Evolutionary conservation across 2,888 invertebrate species (phyloP).

Genomic region (Brachyptera putata): DNA sequence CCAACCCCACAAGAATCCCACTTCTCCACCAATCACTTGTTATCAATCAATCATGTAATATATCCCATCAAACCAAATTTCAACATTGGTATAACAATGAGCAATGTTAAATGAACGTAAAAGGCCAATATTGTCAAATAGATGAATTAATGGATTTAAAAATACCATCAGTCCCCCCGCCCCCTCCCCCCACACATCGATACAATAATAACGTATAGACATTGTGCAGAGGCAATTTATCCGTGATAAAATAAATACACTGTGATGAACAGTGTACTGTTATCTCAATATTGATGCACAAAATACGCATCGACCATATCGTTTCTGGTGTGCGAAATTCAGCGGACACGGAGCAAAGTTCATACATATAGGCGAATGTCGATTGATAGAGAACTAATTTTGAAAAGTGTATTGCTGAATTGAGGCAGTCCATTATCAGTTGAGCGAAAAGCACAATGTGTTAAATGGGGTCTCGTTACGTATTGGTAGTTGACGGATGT

Average conservation of each 20-base stretch:
- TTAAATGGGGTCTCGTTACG: too few species aligned
- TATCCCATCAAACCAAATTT: conserved; percentile 22
- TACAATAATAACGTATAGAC: neutral
- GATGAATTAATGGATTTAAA: conserved; percentile 17
- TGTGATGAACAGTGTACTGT: neutral
- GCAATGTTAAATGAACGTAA: conserved; percentile 18
- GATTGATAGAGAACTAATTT: too few species aligned
- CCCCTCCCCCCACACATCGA: neutral
- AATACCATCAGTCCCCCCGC: too few species aligned
- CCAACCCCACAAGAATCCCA: neutral
- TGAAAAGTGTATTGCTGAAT: neutral
- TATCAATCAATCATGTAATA: conserved; percentile 24
- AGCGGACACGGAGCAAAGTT: too few species aligned
- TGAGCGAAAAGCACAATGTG: too few species aligned
- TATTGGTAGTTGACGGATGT: too few species aligned
- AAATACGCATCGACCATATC: too few species aligned
- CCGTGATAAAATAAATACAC: neutral
- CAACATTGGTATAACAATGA: conserved; percentile 22
- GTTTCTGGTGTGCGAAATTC: too few species aligned
- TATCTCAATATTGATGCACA: conserved; percentile 7
- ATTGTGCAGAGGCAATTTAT: neutral
- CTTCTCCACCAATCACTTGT: conserved; percentile 7
- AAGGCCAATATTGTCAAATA: conserved; percentile 19
- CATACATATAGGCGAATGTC: too few species aligned
- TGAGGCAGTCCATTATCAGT: too few species aligned